Conservation (phyloP, 2,797 vertebrate genomes). For the Leuciscus waleckii region DNA sequence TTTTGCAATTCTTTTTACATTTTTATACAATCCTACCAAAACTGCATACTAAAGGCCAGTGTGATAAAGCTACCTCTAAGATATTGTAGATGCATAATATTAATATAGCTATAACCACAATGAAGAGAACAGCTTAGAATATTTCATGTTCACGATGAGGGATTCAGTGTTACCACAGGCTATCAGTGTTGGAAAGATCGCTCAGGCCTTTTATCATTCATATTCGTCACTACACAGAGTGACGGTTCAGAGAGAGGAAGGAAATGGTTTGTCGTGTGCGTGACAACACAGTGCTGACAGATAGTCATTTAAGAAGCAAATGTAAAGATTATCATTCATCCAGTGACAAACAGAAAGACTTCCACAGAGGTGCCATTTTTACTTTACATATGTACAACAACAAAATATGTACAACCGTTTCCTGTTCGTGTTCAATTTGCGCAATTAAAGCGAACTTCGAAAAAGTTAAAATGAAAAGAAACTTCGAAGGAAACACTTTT, state of each 20-base stretch:
- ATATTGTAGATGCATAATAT: slow-evolving; percentile 5
- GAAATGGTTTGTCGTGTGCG: slow-evolving; percentile 10
- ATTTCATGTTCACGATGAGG: background rate
- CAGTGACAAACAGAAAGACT: slow-evolving; percentile 36
- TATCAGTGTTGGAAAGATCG: slow-evolving; percentile 30
- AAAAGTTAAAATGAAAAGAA: background rate
- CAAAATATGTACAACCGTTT: slow-evolving; percentile 42
- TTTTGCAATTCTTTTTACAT: background rate
- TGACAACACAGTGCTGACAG: background rate
- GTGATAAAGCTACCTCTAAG: slow-evolving; percentile 3
- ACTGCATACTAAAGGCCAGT: background rate
- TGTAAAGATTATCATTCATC: slow-evolving; percentile 32
- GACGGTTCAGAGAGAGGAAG: background rate
- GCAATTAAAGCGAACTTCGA: background rate
- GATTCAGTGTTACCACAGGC: slow-evolving; percentile 32
- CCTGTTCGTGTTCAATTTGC: background rate
- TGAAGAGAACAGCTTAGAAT: slow-evolving; percentile 28
- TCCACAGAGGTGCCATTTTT: slow-evolving; percentile 13
- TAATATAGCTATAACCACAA: background rate
- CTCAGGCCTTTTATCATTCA: slow-evolving; percentile 14
- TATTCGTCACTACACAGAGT: background rate
- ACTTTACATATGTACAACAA: slow-evolving; percentile 51
- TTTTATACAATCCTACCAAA: background rate
- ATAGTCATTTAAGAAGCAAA: background rate
- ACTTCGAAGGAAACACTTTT: background rate